A percentile compares a stretch with the other conserved stretches of the same genome.
Evolutionary conservation across 2,113 vertebrate species (phyloP).

Genomic region (Coptodon bakossiorum): DNA sequence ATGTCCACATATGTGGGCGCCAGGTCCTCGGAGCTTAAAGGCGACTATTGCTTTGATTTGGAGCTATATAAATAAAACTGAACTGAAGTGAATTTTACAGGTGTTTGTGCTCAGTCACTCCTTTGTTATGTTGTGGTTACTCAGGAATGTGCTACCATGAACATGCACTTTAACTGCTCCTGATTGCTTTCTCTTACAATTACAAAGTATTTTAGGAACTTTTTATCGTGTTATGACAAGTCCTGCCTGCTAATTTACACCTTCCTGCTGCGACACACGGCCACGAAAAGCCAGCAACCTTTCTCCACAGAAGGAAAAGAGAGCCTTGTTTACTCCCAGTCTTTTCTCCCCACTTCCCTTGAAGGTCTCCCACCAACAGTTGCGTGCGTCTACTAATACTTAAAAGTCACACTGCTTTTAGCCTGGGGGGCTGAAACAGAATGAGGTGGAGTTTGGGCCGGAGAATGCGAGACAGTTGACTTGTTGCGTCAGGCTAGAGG

Average conservation of each 20-base stretch:
- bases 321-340: background rate
- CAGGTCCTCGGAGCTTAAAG: background rate
- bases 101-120: background rate
- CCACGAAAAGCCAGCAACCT: background rate
- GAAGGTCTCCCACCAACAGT: slow-evolving; percentile 9
- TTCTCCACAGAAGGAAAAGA: background rate
- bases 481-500: slow-evolving; percentile 26
- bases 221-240: background rate
- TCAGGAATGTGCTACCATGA: background rate
- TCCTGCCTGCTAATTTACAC: background rate
- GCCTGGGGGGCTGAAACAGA: background rate
- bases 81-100: background rate
- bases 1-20: no score
- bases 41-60: background rate
- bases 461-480: background rate
- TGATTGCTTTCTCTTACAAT: background rate
- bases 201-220: background rate
- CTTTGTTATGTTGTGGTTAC: background rate
- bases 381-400: background rate
- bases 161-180: background rate
- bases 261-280: background rate
- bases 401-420: background rate
- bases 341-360: background rate
- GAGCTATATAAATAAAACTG: background rate
- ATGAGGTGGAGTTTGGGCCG: background rate